Percentiles rank a stretch among this genome's conserved stretches.
Conservation (phyloP, 1,140 invertebrate genomes). For the Dreissena rostriformis region DNA sequence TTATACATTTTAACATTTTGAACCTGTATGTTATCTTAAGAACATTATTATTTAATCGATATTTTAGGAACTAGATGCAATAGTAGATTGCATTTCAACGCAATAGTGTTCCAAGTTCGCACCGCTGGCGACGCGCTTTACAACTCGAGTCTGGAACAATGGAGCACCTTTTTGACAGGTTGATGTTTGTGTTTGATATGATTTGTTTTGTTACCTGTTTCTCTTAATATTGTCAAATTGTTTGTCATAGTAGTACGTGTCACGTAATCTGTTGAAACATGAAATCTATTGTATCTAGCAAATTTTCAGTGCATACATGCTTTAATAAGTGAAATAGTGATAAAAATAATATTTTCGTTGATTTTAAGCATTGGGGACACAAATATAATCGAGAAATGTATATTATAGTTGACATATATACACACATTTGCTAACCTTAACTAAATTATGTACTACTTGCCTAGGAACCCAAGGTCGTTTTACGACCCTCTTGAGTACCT, state of each 20-base stretch:
- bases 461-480: slow-evolving; percentile 71
- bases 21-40: too few species aligned
- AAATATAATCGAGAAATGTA: too few species aligned
- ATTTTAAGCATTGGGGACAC: too few species aligned
- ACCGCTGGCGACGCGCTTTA: slow-evolving; percentile 75
- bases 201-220: background rate
- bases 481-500: slow-evolving; percentile 76
- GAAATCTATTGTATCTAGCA: background rate
- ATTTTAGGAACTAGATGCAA: slow-evolving; percentile 61
- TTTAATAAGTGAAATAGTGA: background rate
- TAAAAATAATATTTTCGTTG: background rate
- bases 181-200: background rate
- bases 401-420: too few species aligned
- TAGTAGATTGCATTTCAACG: slow-evolving; percentile 75
- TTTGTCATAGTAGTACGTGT: background rate
- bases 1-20: too few species aligned
- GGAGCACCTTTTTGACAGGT: slow-evolving; percentile 77
- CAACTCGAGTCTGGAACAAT: slow-evolving; percentile 73
- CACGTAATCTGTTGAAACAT: background rate
- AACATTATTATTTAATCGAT: background rate
- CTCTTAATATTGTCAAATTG: background rate
- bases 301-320: background rate
- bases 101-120: slow-evolving; percentile 74
- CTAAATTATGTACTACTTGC: background rate
- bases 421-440: too few species aligned